Percentiles rank a stretch among this genome's conserved stretches.
phyloP scores from a whole-genome alignment of 2,113 vertebrate species.

The Aldabrachelys gigantea region DNA sequence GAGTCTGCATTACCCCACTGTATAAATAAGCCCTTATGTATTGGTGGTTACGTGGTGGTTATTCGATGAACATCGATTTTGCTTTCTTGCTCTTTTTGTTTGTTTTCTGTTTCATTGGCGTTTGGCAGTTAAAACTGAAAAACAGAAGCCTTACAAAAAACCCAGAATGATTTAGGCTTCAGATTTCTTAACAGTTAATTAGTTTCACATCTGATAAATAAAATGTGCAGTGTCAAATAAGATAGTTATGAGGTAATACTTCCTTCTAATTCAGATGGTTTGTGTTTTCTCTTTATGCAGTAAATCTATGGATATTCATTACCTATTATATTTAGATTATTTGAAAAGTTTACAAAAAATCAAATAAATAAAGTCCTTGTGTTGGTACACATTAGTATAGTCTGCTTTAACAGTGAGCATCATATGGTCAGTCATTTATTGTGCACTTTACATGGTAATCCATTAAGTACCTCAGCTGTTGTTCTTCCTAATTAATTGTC shows the following conservation, averaged over 20 bases:
- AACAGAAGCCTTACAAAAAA: not conserved
- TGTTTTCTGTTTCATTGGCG: too few relatives aligned
- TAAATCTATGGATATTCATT: slow-evolving; percentile 1
- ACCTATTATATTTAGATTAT: slow-evolving; percentile 9
- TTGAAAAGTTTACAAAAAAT: not conserved
- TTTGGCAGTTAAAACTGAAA: not conserved
- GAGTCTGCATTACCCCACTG: not conserved
- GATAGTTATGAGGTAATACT: slow-evolving; percentile 21
- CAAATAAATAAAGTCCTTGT: slow-evolving; percentile 7
- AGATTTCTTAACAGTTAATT: slow-evolving; percentile 19
- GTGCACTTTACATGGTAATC: not conserved
- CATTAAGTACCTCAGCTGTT: slow-evolving; percentile 24
- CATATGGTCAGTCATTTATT: slow-evolving; percentile 13
- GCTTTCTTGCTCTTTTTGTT: not conserved
- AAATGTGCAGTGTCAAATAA: slow-evolving; percentile 10
- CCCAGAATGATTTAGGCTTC: slow-evolving; percentile 13
- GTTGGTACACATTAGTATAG: not conserved
- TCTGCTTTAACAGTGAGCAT: not conserved
- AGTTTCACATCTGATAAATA: not conserved
- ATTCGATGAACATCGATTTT: not conserved
- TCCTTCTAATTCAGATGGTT: slow-evolving; percentile 20
- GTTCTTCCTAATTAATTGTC: slow-evolving; percentile 5
- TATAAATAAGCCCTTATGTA: not conserved
- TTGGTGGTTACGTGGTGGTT: not conserved
- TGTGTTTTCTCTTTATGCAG: slow-evolving; percentile 15